A percentile compares a stretch with the other conserved stretches of the same genome.
phyloP scores from a whole-genome alignment of 2,797 vertebrate genomes.

The Synaphobranchus kaupii region DNA sequence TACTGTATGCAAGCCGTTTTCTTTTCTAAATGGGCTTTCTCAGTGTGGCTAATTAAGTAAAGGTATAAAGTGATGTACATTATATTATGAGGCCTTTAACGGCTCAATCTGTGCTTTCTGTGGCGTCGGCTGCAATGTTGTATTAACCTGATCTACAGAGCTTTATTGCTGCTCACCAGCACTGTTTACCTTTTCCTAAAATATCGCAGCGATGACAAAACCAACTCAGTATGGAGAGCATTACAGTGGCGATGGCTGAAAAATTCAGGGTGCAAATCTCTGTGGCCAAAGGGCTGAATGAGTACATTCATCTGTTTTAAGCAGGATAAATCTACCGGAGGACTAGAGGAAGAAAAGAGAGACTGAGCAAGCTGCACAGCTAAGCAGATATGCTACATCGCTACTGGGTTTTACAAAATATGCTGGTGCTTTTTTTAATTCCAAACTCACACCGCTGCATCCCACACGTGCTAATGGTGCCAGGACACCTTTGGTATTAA shows the following conservation, averaged over 20 bases:
- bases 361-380: constrained; percentile 31
- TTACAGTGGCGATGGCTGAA: not conserved
- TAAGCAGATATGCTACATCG: not conserved
- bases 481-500: constrained; percentile 35
- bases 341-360: not conserved
- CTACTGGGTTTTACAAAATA: not conserved
- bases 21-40: not conserved
- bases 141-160: not conserved
- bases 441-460: not conserved
- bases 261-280: not conserved
- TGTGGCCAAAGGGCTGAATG: not conserved
- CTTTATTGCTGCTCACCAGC: not conserved
- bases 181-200: not conserved
- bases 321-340: not conserved
- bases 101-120: not conserved
- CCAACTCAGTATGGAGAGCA: not conserved
- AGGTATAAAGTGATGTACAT: not conserved
- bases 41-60: not conserved
- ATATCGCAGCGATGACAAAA: not conserved
- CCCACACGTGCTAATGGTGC: not conserved
- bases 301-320: not conserved
- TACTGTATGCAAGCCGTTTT: not conserved
- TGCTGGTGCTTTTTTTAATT: constrained; percentile 35
- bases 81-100: not conserved
- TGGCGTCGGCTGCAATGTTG: not conserved